phyloP scores from a whole-genome alignment of 2,113 vertebrate genomes.

The Bucco capensis region DNA sequence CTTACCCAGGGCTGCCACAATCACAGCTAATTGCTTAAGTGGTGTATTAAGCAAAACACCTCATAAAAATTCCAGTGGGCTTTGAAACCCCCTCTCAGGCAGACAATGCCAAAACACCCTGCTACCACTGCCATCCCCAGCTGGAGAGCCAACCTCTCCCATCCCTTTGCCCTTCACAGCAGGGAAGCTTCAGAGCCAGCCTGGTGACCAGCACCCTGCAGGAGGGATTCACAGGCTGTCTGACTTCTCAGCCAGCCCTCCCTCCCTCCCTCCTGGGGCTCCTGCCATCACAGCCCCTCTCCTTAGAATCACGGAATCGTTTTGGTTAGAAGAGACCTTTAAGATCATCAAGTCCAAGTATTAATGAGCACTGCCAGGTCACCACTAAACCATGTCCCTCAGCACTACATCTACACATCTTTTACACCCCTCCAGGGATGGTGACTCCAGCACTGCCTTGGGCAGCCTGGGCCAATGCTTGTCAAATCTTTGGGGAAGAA shows the following conservation, averaged over 20 bases:
- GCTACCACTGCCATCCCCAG: background rate
- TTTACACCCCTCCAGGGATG: too few species aligned
- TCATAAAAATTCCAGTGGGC: constrained; percentile 20
- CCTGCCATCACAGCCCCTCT: background rate
- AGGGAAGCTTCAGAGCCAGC: background rate
- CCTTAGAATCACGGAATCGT: background rate
- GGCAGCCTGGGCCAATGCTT: too few species aligned
- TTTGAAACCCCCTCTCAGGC: background rate
- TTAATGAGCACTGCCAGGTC: too few species aligned
- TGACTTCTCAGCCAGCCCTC: background rate
- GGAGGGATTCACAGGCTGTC: background rate
- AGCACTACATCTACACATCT: too few species aligned
- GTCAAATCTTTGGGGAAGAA: too few species aligned
- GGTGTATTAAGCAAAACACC: constrained; percentile 36
- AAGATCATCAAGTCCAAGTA: too few species aligned
- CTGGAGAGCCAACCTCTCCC: background rate
- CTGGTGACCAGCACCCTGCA: accelerated
- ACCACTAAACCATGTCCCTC: too few species aligned
- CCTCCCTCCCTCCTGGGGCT: background rate
- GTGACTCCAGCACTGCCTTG: too few species aligned
- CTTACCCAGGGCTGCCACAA: background rate
- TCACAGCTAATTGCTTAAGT: constrained; percentile 41
- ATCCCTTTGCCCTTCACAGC: background rate
- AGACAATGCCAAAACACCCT: background rate
- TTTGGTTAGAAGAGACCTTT: too few species aligned